Evolutionary conservation across 2,888 invertebrate species (phyloP).

Genomic region (Oligia strigilis): DNA sequence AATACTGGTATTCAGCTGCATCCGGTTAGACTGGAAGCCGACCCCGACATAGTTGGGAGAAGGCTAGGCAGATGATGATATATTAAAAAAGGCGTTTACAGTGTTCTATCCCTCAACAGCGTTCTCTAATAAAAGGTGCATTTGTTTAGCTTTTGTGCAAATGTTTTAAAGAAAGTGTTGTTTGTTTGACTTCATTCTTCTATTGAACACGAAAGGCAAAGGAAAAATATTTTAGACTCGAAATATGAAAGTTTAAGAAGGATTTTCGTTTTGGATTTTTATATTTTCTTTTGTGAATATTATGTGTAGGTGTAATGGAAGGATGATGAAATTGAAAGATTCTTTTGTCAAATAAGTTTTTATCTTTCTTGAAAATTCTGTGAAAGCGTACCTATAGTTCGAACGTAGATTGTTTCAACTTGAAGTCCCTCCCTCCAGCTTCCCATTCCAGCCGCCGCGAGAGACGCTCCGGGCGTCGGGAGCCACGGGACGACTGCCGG

Average conservation of each 20-base stretch:
- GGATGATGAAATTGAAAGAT: neutral
- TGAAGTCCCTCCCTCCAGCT: no score
- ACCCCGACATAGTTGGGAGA: no score
- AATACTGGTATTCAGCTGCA: no score
- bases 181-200: constrained; percentile 36
- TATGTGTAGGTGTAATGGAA: neutral
- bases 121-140: constrained; percentile 24
- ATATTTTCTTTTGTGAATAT: neutral
- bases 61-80: no score
- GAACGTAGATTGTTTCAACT: no score
- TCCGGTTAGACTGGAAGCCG: no score
- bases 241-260: constrained; percentile 20
- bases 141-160: constrained; percentile 51
- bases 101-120: constrained; percentile 36
- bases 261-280: constrained; percentile 7
- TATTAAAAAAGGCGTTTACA: neutral
- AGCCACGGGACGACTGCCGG: no score
- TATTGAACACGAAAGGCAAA: constrained; percentile 43
- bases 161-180: constrained; percentile 44
- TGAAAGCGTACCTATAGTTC: no score
- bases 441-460: no score
- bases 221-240: constrained; percentile 30
- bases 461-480: no score
- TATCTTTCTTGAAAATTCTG: no score
- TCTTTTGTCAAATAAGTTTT: no score